phyloP scores from a whole-genome alignment of 2,888 invertebrate species.

The Folsomia candida region DNA sequence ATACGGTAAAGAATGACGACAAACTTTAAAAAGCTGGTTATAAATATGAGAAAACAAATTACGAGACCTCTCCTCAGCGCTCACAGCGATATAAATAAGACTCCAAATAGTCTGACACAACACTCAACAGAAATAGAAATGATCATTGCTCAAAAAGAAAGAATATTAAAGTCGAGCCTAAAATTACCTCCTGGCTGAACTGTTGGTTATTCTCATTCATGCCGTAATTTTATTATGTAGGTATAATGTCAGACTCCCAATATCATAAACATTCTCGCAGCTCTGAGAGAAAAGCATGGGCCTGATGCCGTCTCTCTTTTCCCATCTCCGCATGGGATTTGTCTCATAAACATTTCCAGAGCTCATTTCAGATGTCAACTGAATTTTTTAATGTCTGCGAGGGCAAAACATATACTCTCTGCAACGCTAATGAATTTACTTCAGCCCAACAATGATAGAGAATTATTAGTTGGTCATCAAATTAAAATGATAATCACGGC shows the following conservation, averaged over 20 bases:
- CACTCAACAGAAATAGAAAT: not conserved
- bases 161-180: not conserved
- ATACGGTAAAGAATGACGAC: not conserved
- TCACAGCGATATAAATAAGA: not conserved
- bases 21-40: not conserved
- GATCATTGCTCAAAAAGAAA: not conserved
- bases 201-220: not conserved
- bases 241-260: not conserved
- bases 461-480: constrained; percentile 19
- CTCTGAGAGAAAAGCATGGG: not conserved
- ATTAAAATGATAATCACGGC: constrained; percentile 20
- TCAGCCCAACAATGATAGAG: constrained; percentile 8
- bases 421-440: constrained; percentile 15
- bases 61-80: not conserved
- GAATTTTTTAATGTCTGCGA: not conserved
- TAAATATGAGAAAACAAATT: not conserved
- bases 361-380: constrained; percentile 28
- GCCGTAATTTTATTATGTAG: not conserved
- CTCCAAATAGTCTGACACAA: not conserved
- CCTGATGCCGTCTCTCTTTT: constrained; percentile 1
- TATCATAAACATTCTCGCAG: constrained; percentile 3
- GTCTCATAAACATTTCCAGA: constrained; percentile 32
- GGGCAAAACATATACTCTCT: constrained; percentile 13
- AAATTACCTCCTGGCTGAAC: not conserved
- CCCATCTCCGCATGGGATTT: constrained; percentile 18